A percentile compares a stretch with the other conserved stretches of the same genome.
Evolutionary conservation across 2,797 vertebrate species (phyloP).

Genomic region (Carapus acus): DNA sequence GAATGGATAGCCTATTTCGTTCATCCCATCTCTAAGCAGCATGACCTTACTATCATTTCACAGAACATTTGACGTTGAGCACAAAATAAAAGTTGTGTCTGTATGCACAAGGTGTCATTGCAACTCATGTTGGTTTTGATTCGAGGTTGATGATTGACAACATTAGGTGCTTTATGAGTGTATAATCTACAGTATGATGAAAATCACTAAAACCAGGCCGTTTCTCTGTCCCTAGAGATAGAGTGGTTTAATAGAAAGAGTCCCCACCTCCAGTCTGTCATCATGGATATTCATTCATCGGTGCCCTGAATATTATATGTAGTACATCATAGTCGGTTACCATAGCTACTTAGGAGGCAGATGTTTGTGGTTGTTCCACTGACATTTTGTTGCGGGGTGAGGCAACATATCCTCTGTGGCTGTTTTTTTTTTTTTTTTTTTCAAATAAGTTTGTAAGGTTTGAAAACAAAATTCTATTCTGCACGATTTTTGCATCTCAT

Average conservation of each 20-base stretch:
- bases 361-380: constrained; percentile 51
- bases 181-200: constrained; percentile 43
- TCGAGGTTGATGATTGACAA: constrained; percentile 33
- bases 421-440: constrained; percentile 12
- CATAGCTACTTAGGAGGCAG: constrained; percentile 47
- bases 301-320: constrained; percentile 23
- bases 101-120: constrained; percentile 22
- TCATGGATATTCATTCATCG: too few species aligned
- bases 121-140: constrained; percentile 21
- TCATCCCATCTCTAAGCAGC: neutral
- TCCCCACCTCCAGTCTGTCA: too few species aligned
- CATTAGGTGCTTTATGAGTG: constrained; percentile 32
- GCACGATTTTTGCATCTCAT: too few species aligned
- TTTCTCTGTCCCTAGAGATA: constrained; percentile 57
- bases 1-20: neutral
- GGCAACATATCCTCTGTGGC: constrained; percentile 38
- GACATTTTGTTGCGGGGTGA: constrained; percentile 34
- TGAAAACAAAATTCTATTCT: too few species aligned
- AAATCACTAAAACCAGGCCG: constrained; percentile 60
- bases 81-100: too few species aligned
- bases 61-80: neutral
- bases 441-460: constrained; percentile 4
- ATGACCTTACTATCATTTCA: too few species aligned
- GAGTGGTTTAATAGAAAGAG: constrained; percentile 54
- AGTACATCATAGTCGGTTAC: constrained; percentile 25